Evolutionary conservation across 2,888 invertebrate species (phyloP).

Genomic region (Drosophila imparisetae): DNA sequence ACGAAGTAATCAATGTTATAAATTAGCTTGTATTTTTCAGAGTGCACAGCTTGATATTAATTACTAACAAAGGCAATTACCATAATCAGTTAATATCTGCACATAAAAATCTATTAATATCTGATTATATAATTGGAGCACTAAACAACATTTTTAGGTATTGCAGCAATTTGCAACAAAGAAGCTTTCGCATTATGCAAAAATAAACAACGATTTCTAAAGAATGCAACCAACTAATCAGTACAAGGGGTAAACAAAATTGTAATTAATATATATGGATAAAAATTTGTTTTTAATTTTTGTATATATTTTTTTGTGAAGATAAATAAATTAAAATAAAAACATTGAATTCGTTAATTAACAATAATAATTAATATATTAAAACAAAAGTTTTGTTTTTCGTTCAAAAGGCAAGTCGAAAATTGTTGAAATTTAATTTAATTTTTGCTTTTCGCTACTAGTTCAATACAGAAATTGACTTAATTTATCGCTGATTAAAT

Average conservation of each 20-base stretch:
- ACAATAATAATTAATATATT: background rate
- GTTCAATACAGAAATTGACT: background rate
- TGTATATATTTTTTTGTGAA: background rate
- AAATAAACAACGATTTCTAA: background rate
- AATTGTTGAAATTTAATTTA: background rate
- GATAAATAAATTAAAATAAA: background rate
- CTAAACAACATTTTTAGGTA: background rate
- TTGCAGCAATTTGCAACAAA: background rate
- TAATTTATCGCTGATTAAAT: background rate
- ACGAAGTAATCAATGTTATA: background rate
- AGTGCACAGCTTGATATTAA: background rate
- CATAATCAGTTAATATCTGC: background rate
- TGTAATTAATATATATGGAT: fast-evolving
- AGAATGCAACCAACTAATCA: background rate
- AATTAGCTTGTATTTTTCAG: background rate
- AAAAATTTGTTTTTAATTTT: background rate
- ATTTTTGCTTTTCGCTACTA: no score
- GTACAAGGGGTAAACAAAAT: fast-evolving
- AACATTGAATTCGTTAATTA: background rate
- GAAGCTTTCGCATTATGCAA: background rate
- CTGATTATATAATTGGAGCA: background rate
- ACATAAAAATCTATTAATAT: background rate
- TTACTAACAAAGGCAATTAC: background rate
- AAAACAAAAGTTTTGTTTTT: background rate
- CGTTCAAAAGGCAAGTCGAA: background rate